These are phyloP conservation scores for Trididemnum clinides DNA, from an alignment of 23 tunicate genomes.

Conservation along the genomic window DNA sequence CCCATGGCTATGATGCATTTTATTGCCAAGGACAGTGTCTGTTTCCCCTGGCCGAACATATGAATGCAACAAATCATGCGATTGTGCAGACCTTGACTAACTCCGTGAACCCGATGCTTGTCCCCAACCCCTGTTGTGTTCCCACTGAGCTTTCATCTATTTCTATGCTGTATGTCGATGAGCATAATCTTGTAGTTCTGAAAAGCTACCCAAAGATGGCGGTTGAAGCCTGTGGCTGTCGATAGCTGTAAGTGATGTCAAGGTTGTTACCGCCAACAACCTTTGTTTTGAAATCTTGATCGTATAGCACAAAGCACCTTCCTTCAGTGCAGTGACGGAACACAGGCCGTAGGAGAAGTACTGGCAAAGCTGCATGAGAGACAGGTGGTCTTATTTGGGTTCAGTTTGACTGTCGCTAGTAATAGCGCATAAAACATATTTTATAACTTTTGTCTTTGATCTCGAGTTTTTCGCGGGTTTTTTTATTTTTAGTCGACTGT, in stretches of 20 bases:
- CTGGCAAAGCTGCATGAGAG: too few species aligned
- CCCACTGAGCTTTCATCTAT: slow-evolving; percentile 76
- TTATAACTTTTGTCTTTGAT: too few species aligned
- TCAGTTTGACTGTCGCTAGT: too few species aligned
- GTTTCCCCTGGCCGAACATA: slow-evolving; percentile 78
- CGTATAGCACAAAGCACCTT: too few species aligned
- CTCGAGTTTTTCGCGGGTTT: too few species aligned
- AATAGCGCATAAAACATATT: too few species aligned
- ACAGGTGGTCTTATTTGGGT: too few species aligned
- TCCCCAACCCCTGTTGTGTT: slow-evolving; percentile 90
- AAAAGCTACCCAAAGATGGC: slow-evolving; percentile 86
- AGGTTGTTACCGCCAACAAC: too few species aligned
- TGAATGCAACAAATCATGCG: slow-evolving; percentile 95
- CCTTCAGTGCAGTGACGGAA: too few species aligned
- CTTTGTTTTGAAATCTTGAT: too few species aligned
- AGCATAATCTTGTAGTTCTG: slow-evolving; percentile 68
- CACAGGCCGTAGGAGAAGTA: too few species aligned
- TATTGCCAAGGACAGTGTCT: slow-evolving; percentile 78
- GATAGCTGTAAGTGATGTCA: slow-evolving; percentile 26
- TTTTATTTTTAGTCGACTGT: too few species aligned
- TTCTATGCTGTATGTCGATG: slow-evolving; percentile 87
- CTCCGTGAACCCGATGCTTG: slow-evolving; percentile 46
- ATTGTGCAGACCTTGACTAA: slow-evolving; percentile 84
- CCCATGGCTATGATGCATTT: slow-evolving; percentile 91
- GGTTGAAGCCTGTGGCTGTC: slow-evolving; percentile 85